Base-by-base conservation (phyloP, 2,113 vertebrate genomes). In the Platichthys flesus region DNA sequence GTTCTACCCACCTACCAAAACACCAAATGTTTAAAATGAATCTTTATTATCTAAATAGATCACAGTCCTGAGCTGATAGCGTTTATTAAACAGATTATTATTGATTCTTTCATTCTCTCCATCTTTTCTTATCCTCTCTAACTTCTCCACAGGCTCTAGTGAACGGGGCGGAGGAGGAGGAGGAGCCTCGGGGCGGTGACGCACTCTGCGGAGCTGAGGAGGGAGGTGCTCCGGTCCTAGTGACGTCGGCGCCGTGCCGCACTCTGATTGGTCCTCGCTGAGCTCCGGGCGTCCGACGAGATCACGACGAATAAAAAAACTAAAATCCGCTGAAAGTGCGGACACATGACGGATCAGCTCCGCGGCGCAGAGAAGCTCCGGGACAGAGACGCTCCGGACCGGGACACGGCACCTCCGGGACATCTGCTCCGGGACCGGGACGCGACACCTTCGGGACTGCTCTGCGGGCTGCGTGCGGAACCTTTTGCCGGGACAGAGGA, bases 201-300 rank as follows among this genome's bases (percentile, higher is more conserved):
- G 84, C 83, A 81, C 61, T 82, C 73, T 89, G 86, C 82, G 63
- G 80, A 80, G 85, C 75, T 7, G 58, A 76, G 61, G 72, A 20
- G 31, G 88, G 89, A 26, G 88, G 89, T 0, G 75, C 79, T 66
- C 61, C 13, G 40, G 16, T 16, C 8, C 56, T 0, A 0, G 7
- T 66, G 74, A 87, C 92, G 91, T 91, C 59, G 57, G n/a, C 13
- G 9, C 26, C 0, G 7, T 5, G 12, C 56, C 35, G 3, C 12
- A 1, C 0, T 64, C 56, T 78, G 85, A 91, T 91, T 92, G 81
- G 93, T 74, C 63, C 24, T 5, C 35, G 0, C 55, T 1, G 8
- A 31, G 68, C 64, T 20, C 14, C 84, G 89, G 86, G 86, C 83
- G 82, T 88, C 49, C 26, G 73, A 62, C 59, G 37, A 70, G 81